Percentiles rank a stretch among this genome's conserved stretches.
Evolutionary conservation across 1,140 invertebrate species (phyloP).

Genomic region (Heliothis subflexa): DNA sequence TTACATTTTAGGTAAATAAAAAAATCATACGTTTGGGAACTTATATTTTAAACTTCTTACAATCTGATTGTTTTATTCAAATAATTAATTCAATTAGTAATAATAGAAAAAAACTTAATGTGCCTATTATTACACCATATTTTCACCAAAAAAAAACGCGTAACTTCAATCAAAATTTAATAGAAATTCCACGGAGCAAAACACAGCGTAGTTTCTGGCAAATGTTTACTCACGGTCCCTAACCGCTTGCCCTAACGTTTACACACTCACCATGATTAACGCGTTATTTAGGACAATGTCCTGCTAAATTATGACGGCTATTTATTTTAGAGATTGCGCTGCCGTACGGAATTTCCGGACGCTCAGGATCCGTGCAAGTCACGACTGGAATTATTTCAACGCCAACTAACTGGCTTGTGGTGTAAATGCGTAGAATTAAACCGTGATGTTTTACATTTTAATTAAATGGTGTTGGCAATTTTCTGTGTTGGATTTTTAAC

Average conservation of each 20-base stretch:
- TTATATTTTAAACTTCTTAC: no score
- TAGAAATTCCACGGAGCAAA: no score
- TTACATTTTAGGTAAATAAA: no score
- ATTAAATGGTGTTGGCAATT: background rate
- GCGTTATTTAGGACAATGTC: constrained; percentile 48
- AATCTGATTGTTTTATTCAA: no score
- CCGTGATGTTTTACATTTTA: constrained; percentile 20
- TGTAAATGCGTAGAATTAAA: constrained; percentile 13
- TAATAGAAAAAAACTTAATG: no score
- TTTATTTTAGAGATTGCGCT: constrained; percentile 50
- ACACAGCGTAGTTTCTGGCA: background rate
- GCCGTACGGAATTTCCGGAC: constrained; percentile 30
- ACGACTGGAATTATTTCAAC: constrained; percentile 29
- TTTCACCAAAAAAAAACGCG: no score
- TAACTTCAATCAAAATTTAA: no score
- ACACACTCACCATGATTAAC: constrained; percentile 51
- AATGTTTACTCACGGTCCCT: background rate
- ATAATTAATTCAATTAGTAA: no score
- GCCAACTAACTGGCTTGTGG: constrained; percentile 16
- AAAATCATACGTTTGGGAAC: no score
- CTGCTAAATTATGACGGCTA: constrained; percentile 53
- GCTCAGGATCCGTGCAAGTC: constrained; percentile 5
- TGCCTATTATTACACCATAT: no score
- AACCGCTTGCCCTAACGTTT: constrained; percentile 55
- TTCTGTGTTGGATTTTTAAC: no score